Percentiles rank a stretch among this genome's conserved stretches.
Conservation (phyloP, 1,140 invertebrate genomes). For the Hypsibius dujardini region DNA sequence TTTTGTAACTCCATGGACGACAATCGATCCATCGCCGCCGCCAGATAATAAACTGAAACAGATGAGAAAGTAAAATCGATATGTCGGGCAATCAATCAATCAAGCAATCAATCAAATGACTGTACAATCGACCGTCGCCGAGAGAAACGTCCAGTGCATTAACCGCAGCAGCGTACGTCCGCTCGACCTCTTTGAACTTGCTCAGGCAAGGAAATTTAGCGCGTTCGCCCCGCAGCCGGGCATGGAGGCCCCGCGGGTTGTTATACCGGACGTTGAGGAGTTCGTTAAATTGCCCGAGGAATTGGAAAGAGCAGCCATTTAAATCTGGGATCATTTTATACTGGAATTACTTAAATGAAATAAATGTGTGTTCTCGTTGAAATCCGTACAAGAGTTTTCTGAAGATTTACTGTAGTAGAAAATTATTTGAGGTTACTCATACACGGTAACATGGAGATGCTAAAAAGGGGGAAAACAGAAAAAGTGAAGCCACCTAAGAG, state of each 20-base stretch:
- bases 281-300: too few relatives aligned
- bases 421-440: too few relatives aligned
- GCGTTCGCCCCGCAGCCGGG: background rate
- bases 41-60: slow-evolving; percentile 36
- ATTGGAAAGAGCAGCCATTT: too few relatives aligned
- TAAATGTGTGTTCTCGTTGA: too few relatives aligned
- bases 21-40: slow-evolving; percentile 32
- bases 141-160: slow-evolving; percentile 33
- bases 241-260: too few relatives aligned
- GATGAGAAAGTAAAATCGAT: slow-evolving; percentile 21
- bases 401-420: too few relatives aligned
- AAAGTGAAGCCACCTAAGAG: background rate
- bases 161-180: slow-evolving; percentile 27
- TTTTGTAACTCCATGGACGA: slow-evolving; percentile 36
- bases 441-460: too few relatives aligned
- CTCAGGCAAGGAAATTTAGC: background rate
- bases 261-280: too few relatives aligned
- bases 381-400: too few relatives aligned
- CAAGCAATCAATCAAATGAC: slow-evolving; percentile 19
- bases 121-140: slow-evolving; percentile 34
- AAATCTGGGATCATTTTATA: too few relatives aligned
- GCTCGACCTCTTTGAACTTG: slow-evolving; percentile 27
- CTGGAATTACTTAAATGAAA: too few relatives aligned
- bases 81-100: slow-evolving; percentile 18
- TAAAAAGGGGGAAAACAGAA: background rate